Evolutionary conservation across 1,140 invertebrate species (phyloP).

Genomic region (Trichomalopsis sarcophagae): DNA sequence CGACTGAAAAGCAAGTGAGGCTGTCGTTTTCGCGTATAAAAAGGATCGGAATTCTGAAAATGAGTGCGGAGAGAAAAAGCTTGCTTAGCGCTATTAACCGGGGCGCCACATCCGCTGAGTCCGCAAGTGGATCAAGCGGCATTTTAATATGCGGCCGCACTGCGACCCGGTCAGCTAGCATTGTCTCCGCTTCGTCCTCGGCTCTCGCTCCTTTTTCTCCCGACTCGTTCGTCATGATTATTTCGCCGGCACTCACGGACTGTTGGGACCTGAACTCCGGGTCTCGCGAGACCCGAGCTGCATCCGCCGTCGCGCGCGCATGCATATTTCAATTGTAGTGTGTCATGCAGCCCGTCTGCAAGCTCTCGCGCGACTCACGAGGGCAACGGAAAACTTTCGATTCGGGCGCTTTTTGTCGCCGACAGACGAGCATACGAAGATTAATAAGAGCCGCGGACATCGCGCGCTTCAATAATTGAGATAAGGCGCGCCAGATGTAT

Average conservation of each 20-base stretch:
- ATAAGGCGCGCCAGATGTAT: neutral
- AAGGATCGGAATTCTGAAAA: neutral
- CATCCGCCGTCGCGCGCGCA: neutral
- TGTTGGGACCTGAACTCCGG: neutral
- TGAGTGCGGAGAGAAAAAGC: neutral
- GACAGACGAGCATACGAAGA: neutral
- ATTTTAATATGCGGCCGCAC: conserved; percentile 17
- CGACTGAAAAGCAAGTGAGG: too few relatives aligned
- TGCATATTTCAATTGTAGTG: conserved; percentile 24
- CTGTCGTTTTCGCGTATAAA: neutral
- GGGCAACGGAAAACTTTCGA: neutral
- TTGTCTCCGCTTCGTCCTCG: neutral
- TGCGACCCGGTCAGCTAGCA: neutral
- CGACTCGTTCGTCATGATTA: conserved; percentile 34
- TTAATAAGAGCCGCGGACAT: neutral
- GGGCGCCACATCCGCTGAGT: neutral
- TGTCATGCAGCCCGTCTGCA: neutral
- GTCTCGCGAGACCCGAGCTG: neutral
- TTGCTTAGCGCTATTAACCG: neutral
- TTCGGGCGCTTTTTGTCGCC: neutral
- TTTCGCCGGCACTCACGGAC: neutral
- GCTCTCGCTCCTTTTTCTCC: neutral
- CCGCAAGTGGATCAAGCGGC: conserved; percentile 9
- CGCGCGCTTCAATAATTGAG: neutral
- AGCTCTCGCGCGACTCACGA: neutral